Base-by-base conservation (phyloP, 2,113 vertebrate genomes). In the Eulemur rufifrons region DNA sequence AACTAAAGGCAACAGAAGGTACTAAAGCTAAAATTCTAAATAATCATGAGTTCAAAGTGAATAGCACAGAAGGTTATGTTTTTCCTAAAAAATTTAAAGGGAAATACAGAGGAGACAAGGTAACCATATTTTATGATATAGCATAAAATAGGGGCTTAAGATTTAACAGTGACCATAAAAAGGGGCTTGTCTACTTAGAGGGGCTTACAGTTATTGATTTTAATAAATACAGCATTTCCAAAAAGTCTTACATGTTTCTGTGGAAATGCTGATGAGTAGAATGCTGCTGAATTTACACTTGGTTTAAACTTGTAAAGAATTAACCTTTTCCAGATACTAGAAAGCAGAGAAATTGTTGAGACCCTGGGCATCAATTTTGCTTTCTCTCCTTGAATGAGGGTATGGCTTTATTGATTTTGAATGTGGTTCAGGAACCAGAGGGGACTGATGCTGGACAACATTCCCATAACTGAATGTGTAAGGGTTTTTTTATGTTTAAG, bases 21-120 rank as follows among this genome's bases (percentile, higher is more conserved):
- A 66, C 63, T 50, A 85, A 95, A 96, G 54, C 64, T 91, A 54
- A 89, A 84, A 93, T 87, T 93, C 63, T 50, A 92, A 94, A 37
- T 61, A 68, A 77, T 13, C n/a, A 68, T 56, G 50, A 74, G 29
- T 50, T 89, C 66, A 76, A 81, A 88, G 25, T 59, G 25, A 83
- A 56, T 10, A 85, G 37, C 3, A 74, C 2, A 42, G n/a, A 84
- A 85, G 12, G 4, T 21, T 64, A 29, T 17, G 6, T 78, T 86
- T 95, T 85, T 18, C n/a, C 39, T 92, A 45, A 76, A 96, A 93
- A 78, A n/a, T 5, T 68, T 52, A 18, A 91, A 76, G 29, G 6
- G 37, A 87, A 15, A 86, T 34, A n/a, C 5, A 77, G 37, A 61
- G 4, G 18, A 95, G 25, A 13, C 37, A 89, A 61, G 2, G 12